Base-by-base conservation (phyloP, 2,888 invertebrate species). In the Alcis repandata region DNA sequence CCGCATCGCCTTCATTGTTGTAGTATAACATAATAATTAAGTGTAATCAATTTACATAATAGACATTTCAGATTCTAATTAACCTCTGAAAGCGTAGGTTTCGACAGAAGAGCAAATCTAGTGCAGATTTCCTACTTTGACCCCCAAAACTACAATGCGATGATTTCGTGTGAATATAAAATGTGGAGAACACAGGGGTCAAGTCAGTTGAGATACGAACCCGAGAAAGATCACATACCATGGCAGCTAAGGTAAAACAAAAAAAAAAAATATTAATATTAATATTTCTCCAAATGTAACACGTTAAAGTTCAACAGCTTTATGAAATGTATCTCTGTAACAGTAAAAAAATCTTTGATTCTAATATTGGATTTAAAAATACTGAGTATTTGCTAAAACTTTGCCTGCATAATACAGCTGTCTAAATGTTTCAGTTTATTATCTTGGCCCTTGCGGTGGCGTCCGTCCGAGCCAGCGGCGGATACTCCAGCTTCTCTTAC, bases 401-500 rank as follows among this genome's bases (percentile, higher is more conserved):
- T n/a, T n/a, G n/a, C n/a, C 11, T 43, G 4, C 10, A 2, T 17
- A 32, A 11, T 49, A 1, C 11, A 27, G 15, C 27, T 49, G 7
- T n/a, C 41, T 15, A 36, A 46, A 0, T 58, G 36, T 64, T 78
- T 71, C 83, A 94, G 88, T 79, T 88, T 60, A 71, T 85, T 66
- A 72, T 86, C 49, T 73, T 88, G 11, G 82, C 87, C 36, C 67
- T 86, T 33, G 69, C 85, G 61, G 86, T 86, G 60, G 82, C 80
- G 33, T 77, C 86, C 17, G 84, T 70, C 60, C 74, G 78, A 69
- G 77, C 85, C 58, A 80, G 82, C 52, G 84, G 80, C 3, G 84
- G 86, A 56, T 84, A 81, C 75, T 85, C 84, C 64, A 87, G 87
- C 75, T 89, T 88, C 72, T 87, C 88, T 8, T 89, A 89, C 66